Base-by-base conservation (phyloP, 1,140 invertebrate species). In the Zophobas morio region DNA sequence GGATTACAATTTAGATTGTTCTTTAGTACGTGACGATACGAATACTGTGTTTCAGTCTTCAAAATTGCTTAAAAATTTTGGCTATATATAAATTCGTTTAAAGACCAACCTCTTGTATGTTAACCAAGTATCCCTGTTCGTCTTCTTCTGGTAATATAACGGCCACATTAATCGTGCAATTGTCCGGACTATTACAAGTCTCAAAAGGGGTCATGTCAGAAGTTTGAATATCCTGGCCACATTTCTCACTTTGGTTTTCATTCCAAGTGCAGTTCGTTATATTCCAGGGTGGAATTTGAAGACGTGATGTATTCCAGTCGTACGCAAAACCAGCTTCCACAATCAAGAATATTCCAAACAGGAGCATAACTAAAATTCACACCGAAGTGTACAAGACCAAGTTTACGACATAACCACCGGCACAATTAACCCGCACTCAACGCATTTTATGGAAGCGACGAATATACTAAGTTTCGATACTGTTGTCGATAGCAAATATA, bases 51-150 rank as follows among this genome's bases (percentile, higher is more conserved):
- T 20, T 35, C 35, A 46, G 51, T 20, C 54, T 57, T 36, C 2
- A 53, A 72, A 60, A 60, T 51, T 51, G 49, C 49, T 20, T 20
- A 20, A 20, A 20, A 20, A 20, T 20, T 20, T 20, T 20, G 20
- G 20, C 20, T 20, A 20, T 20, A 20, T 20, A 20, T 20, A 20
- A 20, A 20, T 20, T 20, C 32, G 70, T 37, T 49, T 8, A 66
- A 49, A 56, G 39, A 78, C 78, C 57, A 79, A 85, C 83, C 82
- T 81, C 78, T 2, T 83, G 74, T 33, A 82, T 73, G 72, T 84
- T 84, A 42, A 84, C 81, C 42, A 85, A 81, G 57, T 83, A 84
- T 51, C 42, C 74, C 0, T 74, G 39, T 35, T 63, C 72, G n/a
- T 79, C 46, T 35, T 63, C 72, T 6, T 79, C 46, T 4, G 84